Evolutionary conservation across 1,140 invertebrate species (phyloP).

Genomic region (Homalodisca vitripennis): DNA sequence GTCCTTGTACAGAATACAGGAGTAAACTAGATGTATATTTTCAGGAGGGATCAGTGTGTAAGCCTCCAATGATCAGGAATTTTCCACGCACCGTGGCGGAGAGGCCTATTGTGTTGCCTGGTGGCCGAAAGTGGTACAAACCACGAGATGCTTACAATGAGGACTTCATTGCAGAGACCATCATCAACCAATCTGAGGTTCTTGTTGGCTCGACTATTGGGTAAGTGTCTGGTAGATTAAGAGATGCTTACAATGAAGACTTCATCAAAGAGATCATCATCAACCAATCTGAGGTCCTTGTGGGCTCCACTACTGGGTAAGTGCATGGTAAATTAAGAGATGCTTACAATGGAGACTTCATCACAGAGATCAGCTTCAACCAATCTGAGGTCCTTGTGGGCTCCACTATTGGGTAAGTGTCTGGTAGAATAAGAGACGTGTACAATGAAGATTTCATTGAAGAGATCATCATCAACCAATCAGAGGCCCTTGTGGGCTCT

Average conservation of each 20-base stretch:
- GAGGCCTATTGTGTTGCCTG: constrained; percentile 61
- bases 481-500: constrained; percentile 72
- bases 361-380: constrained; percentile 68
- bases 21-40: too few species aligned
- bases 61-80: constrained; percentile 26
- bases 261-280: constrained; percentile 72
- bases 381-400: constrained; percentile 76
- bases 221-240: too few species aligned
- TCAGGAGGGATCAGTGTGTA: constrained; percentile 29
- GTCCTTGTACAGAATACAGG: too few species aligned
- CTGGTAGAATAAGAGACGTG: too few species aligned
- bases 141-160: constrained; percentile 77
- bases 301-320: constrained; percentile 73
- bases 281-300: constrained; percentile 71
- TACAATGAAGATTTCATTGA: constrained; percentile 76
- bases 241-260: constrained; percentile 77
- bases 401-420: constrained; percentile 67
- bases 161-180: constrained; percentile 70
- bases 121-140: constrained; percentile 69
- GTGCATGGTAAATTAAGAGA: constrained; percentile 66
- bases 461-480: constrained; percentile 68
- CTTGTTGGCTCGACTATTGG: constrained; percentile 72
- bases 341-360: constrained; percentile 75
- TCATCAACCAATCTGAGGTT: constrained; percentile 71
- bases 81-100: constrained; percentile 55